Evolutionary conservation across 1,140 invertebrate genomes (phyloP), one percentile per base, ranked within the genome.

Genomic region (Carposina sasakii): DNA sequence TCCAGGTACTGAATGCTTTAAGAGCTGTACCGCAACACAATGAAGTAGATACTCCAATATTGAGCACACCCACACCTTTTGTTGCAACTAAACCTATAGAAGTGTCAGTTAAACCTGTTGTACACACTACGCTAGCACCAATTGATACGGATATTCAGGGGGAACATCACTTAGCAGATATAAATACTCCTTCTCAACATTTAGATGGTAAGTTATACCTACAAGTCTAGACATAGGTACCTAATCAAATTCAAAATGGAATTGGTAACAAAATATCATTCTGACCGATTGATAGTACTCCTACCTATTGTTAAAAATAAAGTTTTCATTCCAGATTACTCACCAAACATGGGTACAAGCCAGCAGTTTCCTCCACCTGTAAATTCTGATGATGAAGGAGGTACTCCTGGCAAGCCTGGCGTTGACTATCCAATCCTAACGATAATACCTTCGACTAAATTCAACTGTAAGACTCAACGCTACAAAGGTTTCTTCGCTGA

Each of bases 401-500:
- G 90, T 5, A 93, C 92, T 8, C 90, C 92, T 1, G 94, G 94
- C 17, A 88, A 89, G 48, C 90, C 94, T 1, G 91, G 93, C 13
- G 77, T 95, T 3, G 94, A 96, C 78, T 96, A 96, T 83, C 94
- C 94, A 0, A 91, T 89, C 19, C 88, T 93, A 9, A 88, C 90
- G 2, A 85, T 82, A 17, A 95, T 96, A 43, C 94, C 94, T 0
- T 78, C 88, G 51, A 96, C 94, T 0, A 88, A 83, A 52, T 96
- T 96, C 71, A 89, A 90, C 71, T 96, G 94, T 73, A 93, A 93
- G 43, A 89, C 91, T 24, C 94, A 96, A 70, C 85, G 94, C 6
- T 96, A 96, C 72, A 96, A 96, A 62, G 94, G 94, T 36, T 96
- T 96, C 77, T 96, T 96, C 63, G 94, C 93, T 5, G 94, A 96